Evolutionary conservation across 2,888 invertebrate genomes (phyloP).

Genomic region (Caenorhabditis afra): DNA sequence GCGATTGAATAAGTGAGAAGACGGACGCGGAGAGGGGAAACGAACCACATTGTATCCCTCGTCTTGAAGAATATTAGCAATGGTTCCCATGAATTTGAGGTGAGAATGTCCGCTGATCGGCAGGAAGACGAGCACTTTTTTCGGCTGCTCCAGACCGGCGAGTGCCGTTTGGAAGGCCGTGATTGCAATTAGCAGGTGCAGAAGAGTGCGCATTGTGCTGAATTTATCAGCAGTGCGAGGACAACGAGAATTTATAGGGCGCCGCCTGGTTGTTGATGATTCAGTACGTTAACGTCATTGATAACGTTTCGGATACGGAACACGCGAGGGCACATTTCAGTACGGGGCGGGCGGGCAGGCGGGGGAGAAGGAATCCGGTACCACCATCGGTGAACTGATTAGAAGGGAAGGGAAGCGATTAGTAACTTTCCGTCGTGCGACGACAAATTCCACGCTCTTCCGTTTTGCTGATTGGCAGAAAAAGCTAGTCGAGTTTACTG

Average conservation of each 20-base stretch:
- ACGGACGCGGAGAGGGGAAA: not conserved
- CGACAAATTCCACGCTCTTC: no score
- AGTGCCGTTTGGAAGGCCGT: not conserved
- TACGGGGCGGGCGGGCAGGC: not conserved
- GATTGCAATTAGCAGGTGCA: conserved; percentile 23
- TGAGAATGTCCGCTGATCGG: conserved; percentile 44
- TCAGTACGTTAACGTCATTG: conserved; percentile 41
- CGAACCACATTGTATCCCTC: conserved; percentile 53
- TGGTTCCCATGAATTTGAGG: conserved; percentile 44
- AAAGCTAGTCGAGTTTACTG: no score
- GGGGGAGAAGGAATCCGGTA: not conserved
- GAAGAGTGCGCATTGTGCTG: conserved; percentile 30
- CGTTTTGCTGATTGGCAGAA: no score
- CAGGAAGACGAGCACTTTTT: conserved; percentile 43
- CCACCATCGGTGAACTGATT: not conserved
- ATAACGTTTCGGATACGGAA: conserved; percentile 29
- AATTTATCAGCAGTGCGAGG: conserved; percentile 27
- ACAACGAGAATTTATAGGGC: conserved; percentile 46
- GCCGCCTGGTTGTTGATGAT: conserved; percentile 42
- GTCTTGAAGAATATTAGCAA: conserved; percentile 48
- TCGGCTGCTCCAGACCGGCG: conserved; percentile 2
- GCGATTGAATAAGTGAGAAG: no score
- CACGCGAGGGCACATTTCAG: not conserved
- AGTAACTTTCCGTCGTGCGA: not conserved
- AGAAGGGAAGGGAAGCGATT: not conserved